Conservation (phyloP, 2,113 vertebrate species). For the Caretta caretta region DNA sequence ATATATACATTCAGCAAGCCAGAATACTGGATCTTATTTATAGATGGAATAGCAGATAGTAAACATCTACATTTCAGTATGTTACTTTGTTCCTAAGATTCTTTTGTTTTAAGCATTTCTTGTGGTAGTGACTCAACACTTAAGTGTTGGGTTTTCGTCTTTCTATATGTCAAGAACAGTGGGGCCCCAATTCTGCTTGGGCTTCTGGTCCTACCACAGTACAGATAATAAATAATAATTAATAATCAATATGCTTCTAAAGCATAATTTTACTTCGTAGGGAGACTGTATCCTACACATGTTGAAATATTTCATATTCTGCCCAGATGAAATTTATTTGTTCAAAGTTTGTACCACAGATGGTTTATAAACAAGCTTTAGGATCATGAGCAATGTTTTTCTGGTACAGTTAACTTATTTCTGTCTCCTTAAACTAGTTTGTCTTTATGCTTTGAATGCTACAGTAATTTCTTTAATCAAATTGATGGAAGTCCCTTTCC, state of each 20-base stretch:
- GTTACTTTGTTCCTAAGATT: background rate
- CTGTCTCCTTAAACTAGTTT: slow-evolving; percentile 87
- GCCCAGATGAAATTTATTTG: slow-evolving; percentile 33
- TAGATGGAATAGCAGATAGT: background rate
- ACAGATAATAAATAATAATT: background rate
- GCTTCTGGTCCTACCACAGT: background rate
- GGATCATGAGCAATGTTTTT: slow-evolving; percentile 77
- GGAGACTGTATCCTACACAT: background rate
- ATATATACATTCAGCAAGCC: background rate
- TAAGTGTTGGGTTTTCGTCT: background rate
- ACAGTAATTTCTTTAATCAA: slow-evolving; percentile 99
- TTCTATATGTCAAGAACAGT: background rate
- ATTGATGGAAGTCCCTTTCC: slow-evolving; percentile 96
- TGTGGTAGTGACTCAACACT: background rate
- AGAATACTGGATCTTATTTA: background rate
- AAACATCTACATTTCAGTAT: background rate
- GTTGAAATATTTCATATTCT: background rate
- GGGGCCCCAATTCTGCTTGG: background rate
- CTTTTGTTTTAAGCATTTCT: background rate
- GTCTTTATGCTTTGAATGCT: slow-evolving; percentile 91
- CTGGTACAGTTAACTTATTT: slow-evolving; percentile 86
- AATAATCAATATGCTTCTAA: background rate
- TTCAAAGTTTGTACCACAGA: slow-evolving; percentile 55
- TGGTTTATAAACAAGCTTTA: slow-evolving; percentile 72
- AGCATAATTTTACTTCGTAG: background rate